Percentiles rank a stretch among this genome's conserved stretches.
These are phyloP conservation scores for Ispidina picta DNA, from an alignment of 2,797 vertebrate genomes.

Conservation along the genomic window DNA sequence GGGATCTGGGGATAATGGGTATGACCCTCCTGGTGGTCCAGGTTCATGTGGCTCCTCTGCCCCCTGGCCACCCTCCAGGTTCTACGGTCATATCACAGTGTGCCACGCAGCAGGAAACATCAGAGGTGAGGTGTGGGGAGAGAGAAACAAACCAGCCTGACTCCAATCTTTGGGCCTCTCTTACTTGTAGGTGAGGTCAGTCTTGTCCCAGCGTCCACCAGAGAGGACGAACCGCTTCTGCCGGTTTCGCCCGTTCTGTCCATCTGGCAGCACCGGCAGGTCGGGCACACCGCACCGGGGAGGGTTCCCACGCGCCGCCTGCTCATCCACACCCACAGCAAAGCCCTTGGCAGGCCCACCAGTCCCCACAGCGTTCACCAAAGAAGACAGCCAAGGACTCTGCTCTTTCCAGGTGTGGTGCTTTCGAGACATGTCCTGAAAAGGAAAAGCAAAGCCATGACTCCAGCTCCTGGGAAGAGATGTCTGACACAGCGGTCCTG, in stretches of 20 bases:
- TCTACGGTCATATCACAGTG: not conserved
- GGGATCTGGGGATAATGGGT: not conserved
- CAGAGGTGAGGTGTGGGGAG: not conserved
- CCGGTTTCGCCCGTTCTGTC: slow-evolving; percentile 73
- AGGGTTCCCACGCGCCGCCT: slow-evolving; percentile 35
- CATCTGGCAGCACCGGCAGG: slow-evolving; percentile 47
- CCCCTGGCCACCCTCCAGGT: not conserved
- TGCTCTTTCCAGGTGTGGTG: slow-evolving; percentile 58
- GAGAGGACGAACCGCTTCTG: slow-evolving; percentile 88
- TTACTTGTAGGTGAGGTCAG: slow-evolving; percentile 91
- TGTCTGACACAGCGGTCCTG: not conserved
- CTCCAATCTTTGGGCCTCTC: not conserved
- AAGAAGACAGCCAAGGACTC: slow-evolving; percentile 33
- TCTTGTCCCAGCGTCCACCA: slow-evolving; percentile 87
- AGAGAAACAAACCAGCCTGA: not conserved
- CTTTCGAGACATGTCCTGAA: slow-evolving; percentile 45
- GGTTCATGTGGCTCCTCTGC: not conserved
- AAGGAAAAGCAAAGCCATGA: not conserved
- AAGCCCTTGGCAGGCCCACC: not conserved
- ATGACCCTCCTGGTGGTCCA: no score
- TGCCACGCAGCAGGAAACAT: rapidly evolving
- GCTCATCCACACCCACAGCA: not conserved
- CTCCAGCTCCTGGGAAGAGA: not conserved
- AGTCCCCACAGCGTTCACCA: not conserved
- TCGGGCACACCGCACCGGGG: slow-evolving; percentile 88